Percentiles rank a stretch among this genome's conserved stretches.
phyloP scores from a whole-genome alignment of 2,888 invertebrate species.

The Sericinus montela region DNA sequence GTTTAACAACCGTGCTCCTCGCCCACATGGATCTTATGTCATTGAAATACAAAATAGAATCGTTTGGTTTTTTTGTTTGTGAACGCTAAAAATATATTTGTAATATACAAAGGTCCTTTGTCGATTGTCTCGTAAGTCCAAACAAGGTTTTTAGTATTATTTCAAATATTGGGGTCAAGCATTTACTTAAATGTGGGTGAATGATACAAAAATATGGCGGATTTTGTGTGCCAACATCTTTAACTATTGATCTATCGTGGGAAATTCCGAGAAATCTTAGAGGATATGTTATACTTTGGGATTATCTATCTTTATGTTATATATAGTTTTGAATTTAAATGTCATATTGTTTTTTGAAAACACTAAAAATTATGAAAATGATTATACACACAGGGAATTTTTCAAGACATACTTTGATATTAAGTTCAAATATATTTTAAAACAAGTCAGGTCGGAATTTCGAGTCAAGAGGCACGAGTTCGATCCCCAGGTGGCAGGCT shows the following conservation, averaged over 20 bases:
- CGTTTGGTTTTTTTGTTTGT: neutral
- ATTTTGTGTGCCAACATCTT: conserved; percentile 47
- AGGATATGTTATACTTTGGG: too few species aligned
- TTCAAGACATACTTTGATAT: too few species aligned
- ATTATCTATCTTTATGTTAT: too few species aligned
- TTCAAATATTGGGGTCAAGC: conserved; percentile 53
- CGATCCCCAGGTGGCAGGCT: too few species aligned
- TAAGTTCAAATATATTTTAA: too few species aligned
- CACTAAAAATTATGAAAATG: too few species aligned
- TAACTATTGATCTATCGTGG: conserved; percentile 24
- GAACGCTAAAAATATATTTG: conserved; percentile 22
- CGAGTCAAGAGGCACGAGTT: too few species aligned
- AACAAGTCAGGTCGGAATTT: too few species aligned
- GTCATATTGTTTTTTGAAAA: too few species aligned
- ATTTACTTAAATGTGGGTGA: conserved; percentile 48
- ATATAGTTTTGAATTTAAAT: too few species aligned
- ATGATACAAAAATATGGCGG: conserved; percentile 39
- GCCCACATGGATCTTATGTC: conserved; percentile 15
- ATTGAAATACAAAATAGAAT: conserved; percentile 24
- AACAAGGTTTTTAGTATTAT: conserved; percentile 54
- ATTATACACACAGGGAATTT: too few species aligned
- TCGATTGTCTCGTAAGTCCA: conserved; percentile 41
- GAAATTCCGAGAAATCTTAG: conserved; percentile 15
- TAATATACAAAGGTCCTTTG: conserved; percentile 35
- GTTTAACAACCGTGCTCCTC: conserved; percentile 13